These are phyloP conservation scores for Pimephales promelas DNA, from an alignment of 2,113 vertebrate genomes.

Conservation along the genomic window DNA sequence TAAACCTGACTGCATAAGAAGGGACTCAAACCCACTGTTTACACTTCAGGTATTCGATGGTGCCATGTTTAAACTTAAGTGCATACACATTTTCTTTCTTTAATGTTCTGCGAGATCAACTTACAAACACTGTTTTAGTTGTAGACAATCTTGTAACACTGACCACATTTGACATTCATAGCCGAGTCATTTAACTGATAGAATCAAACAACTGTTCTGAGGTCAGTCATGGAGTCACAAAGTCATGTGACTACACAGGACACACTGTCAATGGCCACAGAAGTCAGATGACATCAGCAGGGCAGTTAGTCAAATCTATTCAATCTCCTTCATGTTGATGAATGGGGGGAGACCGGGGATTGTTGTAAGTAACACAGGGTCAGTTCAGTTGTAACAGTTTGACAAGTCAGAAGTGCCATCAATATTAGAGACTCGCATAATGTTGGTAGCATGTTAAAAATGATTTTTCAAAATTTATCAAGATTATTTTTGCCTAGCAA, in stretches of 20 bases:
- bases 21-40: background rate
- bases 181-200: constrained; percentile 16
- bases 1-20: background rate
- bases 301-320: background rate
- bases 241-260: constrained; percentile 19
- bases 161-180: background rate
- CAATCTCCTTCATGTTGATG: too few species aligned
- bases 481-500: too few species aligned
- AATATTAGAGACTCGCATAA: too few species aligned
- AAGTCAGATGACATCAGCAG: background rate
- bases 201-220: constrained; percentile 10
- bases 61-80: background rate
- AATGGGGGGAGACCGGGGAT: too few species aligned
- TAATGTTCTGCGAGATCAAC: background rate
- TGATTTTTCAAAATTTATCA: too few species aligned
- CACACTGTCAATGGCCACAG: background rate
- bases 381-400: too few species aligned
- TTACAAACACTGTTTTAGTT: background rate
- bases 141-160: background rate
- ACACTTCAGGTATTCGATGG: background rate
- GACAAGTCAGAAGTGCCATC: too few species aligned
- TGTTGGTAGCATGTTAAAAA: too few species aligned
- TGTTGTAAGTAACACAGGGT: too few species aligned
- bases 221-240: background rate
- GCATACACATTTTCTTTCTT: background rate